Base-by-base conservation (phyloP, 1,140 invertebrate species). In the Aphaenogaster ashmeadi region DNA sequence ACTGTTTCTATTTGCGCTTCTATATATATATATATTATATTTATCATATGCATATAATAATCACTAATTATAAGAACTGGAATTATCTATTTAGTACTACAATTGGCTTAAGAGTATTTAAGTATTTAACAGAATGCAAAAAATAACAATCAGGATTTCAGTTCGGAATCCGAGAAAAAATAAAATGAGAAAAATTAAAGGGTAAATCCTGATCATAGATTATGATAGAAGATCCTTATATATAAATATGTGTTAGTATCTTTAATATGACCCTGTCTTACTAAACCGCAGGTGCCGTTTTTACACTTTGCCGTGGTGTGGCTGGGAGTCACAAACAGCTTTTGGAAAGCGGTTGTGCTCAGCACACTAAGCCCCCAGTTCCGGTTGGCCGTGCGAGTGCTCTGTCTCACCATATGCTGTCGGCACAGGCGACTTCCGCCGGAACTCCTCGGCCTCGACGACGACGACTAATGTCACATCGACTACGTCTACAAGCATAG, bases 291-390 rank as follows among this genome's bases (percentile, higher is more conserved):
- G 95, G 96, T 98, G 89, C 98, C 98, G 81, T 97, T 98, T 95
- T 95, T 99, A 79, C 98, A 99, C 94, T 99, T 99, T 94, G 97
- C 97, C 56, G 97, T 99, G 77, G 97, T 99, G 58, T 99, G 99
- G 99, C 96, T 99, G 85, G 99, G 98, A 5, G 97, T 99, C 89
- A 96, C 98, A 80, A 99, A 99, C 96, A 99, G 98, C 66, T 98
- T 98, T 93, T 99, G 98, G 98, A 99, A 99, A 95, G 98, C 98
- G 77, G 95, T 99, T 66, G 98, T 99, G 88, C 97, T 99, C 92
- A 96, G 98, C 79, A 96, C 97, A 52, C 96, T 99, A 94, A 99
- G 98, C 95, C 98, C 98, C 21, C 98, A 98, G 94, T 99, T 99
- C 96, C 97, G 99, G 74, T 96, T 98, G 67, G 98, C 98, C 38